Evolutionary conservation across 2,888 invertebrate genomes (phyloP).

Genomic region (Eledona agricola): DNA sequence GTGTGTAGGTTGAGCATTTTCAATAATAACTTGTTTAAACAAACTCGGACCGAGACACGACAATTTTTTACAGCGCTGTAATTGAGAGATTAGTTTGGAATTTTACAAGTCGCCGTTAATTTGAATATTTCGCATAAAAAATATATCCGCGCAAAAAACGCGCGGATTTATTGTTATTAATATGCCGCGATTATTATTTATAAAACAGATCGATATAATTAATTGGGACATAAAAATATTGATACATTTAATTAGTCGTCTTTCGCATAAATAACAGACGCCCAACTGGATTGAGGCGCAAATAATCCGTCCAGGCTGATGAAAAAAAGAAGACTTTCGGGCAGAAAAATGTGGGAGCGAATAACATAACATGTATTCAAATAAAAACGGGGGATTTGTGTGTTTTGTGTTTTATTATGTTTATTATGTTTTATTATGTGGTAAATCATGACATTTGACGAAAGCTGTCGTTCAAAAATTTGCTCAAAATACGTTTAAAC

Average conservation of each 20-base stretch:
- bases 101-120: constrained; percentile 13
- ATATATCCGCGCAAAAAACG: constrained; percentile 3
- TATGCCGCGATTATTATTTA: constrained; percentile 20
- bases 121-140: constrained; percentile 20
- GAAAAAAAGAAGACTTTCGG: too few relatives aligned
- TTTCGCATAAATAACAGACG: constrained; percentile 12
- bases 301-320: too few relatives aligned
- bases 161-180: constrained; percentile 20
- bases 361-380: too few relatives aligned
- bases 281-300: constrained; percentile 1
- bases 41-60: constrained; percentile 16
- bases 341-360: too few relatives aligned
- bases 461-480: too few relatives aligned
- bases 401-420: too few relatives aligned
- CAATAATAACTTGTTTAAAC: constrained; percentile 31
- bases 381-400: too few relatives aligned
- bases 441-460: too few relatives aligned
- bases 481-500: too few relatives aligned
- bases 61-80: constrained; percentile 9
- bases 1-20: constrained; percentile 25
- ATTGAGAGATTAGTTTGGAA: constrained; percentile 21
- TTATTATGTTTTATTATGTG: too few relatives aligned
- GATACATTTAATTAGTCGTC: constrained; percentile 20
- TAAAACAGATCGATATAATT: constrained; percentile 20
- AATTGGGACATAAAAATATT: constrained; percentile 19